Evolutionary conservation across 2,888 invertebrate species (phyloP), one percentile per base, ranked within the genome.

Genomic region (Himalopsyche japonica): DNA sequence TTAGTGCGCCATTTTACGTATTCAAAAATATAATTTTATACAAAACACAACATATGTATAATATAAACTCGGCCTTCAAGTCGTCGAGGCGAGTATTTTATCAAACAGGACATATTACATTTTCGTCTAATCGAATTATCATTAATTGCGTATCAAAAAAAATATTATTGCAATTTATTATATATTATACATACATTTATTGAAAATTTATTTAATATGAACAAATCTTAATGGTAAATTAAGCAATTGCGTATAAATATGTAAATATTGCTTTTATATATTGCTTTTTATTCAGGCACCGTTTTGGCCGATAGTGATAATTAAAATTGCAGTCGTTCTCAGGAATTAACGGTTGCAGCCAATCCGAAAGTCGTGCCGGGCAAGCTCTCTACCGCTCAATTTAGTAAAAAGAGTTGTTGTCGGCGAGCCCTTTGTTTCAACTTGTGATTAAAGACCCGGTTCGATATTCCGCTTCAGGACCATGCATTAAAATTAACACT

Each of bases 351-450:
- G 70, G 70, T 70, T 70, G 24, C 20, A 70, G 70, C 27, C 27
- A 70, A 27, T 15, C 70, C 70, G 70, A 70, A 27, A 70, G 70
- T 70, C 70, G 70, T 70, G 70, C 70, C 30, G 70, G 70, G 70
- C 70, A 20, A 70, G n/a, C 15, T 43, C 70, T 70, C 47, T 57
- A 83, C 80, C 80, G 80, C 83, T 83, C 78, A 83, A 83, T 83
- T 83, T 83, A 27, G 34, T 83, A 64, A 30, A 43, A 83, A 80
- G 49, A 83, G 32, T 78, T 80, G 43, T 76, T 47, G 83, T 76
- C 83, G 83, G 83, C 80, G 43, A 12, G 34, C 43, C 80, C 82
- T 82, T 82, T 82, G 82, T 82, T 77, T 43, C 77, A 34, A 43
- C 43, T 34, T 77, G 34, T 76, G 43, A 43, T 43, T 77, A 77